Percentiles rank a stretch among this genome's conserved stretches.
Conservation (phyloP, 2,797 vertebrate species). For the Adrianichthys oophorus region DNA sequence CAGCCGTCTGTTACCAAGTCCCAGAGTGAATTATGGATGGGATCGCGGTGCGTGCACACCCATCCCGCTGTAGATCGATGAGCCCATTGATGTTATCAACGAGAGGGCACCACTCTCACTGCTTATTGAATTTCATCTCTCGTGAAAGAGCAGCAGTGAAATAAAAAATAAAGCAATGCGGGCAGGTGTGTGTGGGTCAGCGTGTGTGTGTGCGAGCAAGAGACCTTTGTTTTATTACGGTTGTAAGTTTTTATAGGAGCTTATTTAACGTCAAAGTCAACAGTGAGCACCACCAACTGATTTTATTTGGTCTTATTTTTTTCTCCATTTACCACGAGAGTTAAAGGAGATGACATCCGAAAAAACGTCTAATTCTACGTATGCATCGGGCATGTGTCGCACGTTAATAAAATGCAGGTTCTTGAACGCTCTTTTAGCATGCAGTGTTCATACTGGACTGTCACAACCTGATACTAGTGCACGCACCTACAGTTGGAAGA, state of each 20-base stretch:
- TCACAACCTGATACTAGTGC: too few relatives aligned
- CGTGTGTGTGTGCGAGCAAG: slow-evolving; percentile 9
- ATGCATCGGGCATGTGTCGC: too few relatives aligned
- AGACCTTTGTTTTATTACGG: slow-evolving; percentile 62
- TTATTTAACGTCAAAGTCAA: slow-evolving; percentile 71
- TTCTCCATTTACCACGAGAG: slow-evolving; percentile 50
- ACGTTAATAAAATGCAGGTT: too few relatives aligned
- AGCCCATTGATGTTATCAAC: slow-evolving; percentile 76
- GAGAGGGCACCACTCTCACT: slow-evolving; percentile 74
- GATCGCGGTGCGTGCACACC: slow-evolving; percentile 18
- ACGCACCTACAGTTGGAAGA: too few relatives aligned
- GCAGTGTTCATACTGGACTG: too few relatives aligned
- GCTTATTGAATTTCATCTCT: slow-evolving; percentile 81
- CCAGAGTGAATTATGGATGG: slow-evolving; percentile 60
- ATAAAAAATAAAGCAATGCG: slow-evolving; percentile 58
- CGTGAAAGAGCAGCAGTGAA: slow-evolving; percentile 70
- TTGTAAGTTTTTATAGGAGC: slow-evolving; percentile 51
- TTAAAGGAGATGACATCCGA: slow-evolving; percentile 31
- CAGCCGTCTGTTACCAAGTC: slow-evolving; percentile 55
- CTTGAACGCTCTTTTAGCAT: too few relatives aligned
- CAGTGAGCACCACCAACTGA: slow-evolving; percentile 59
- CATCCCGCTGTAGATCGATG: slow-evolving; percentile 68
- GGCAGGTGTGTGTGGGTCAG: slow-evolving; percentile 17
- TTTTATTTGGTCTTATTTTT: slow-evolving; percentile 69
- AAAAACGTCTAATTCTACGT: too few relatives aligned